Base-by-base conservation (phyloP, 37 sponge, comb jelly and placozoan genomes). In the Beroe forskalii region DNA sequence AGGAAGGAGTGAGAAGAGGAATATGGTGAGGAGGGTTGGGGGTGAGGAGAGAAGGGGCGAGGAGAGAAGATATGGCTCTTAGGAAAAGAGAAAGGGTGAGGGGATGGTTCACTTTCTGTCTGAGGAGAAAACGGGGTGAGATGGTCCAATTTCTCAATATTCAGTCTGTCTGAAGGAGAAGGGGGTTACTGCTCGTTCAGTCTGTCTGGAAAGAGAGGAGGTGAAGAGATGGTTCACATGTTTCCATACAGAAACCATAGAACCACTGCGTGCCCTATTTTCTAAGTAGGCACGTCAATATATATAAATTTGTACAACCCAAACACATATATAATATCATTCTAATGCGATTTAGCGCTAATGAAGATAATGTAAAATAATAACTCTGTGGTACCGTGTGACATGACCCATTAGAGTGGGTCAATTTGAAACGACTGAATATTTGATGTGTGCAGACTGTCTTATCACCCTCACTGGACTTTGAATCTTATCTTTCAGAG, bases 281-380 rank as follows among this genome's bases (percentile, higher is more conserved):
- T 36, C 33, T 69, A 32, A 17, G 12, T 32, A 33, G 1, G 39
- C 27, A 32, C 72, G 86, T 80, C 86, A 80, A 80, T 80, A 80
- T 80, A 48, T 48, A 48, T 12, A 6, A 48, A 6, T 48, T 6
- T 48, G 12, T n/a, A n/a, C n/a, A n/a, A n/a, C n/a, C n/a, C n/a
- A n/a, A n/a, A n/a, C n/a, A n/a, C n/a, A n/a, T n/a, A n/a, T n/a
- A n/a, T n/a, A n/a, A n/a, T n/a, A n/a, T 19, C 35, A 4, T 72
- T 72, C 37, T 80, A 80, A 80, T 80, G 35, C 22, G 86, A 80
- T 80, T 80, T 80, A 80, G 55, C 40, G 55, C 86, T 80, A 69
- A 69, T 69, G 72, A 69, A 69, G 38, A 69, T 69, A 69, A 69
- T 69, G 4, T 35, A 69, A 35, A 69, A 69, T 69, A 69, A 69